Evolutionary conservation across 2,113 vertebrate species (phyloP), one percentile per base, ranked within the genome.

Genomic region (Typhlomys cinereus): DNA sequence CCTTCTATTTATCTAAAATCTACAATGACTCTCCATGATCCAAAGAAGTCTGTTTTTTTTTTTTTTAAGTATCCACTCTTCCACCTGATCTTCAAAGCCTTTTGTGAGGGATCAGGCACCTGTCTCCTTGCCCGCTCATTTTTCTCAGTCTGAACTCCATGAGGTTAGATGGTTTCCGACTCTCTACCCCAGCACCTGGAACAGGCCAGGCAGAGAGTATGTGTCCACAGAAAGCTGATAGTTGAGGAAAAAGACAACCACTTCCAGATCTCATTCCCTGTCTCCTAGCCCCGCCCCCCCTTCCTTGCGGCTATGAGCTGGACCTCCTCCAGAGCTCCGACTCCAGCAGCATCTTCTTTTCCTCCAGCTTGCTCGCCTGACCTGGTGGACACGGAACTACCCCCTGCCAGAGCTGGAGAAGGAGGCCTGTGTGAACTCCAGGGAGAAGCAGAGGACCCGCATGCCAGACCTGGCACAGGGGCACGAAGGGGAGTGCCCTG

Each of bases 381-480:
- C 98, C 0, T 99, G 99, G 99, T 99, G 99, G 99, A 99, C 98
- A 23, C 98, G 98, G 90, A 92, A 98, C 83, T 96, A 92, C 44
- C 93, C 97, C 29, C 89, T 74, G 7, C 31, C 92, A 4, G 97
- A 98, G 86, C 90, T 98, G 73, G 84, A 96, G 12, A 85, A 73
- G 50, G 64, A 94, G 82, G 52, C 7, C 93, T 66, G 57, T 2
- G 36, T 61, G 23, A 93, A n/a, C 39, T 31, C 27, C 39, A 57
- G 48, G 10, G 50, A 69, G 17, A 34, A 29, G 2, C 34, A 52
- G 25, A 31, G 12, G 14, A 39, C 62, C 5, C 92, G n/a, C 39
- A 25, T 8, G 0, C 29, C 23, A 0, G 66, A 10, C 25, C 27
- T 0, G 0, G 15, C 7, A 0, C 52, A 62, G 20, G 10, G 7